These are phyloP conservation scores for Enteromius trimaculatus DNA, from an alignment of 2,797 vertebrate genomes.

Conservation along the genomic window DNA sequence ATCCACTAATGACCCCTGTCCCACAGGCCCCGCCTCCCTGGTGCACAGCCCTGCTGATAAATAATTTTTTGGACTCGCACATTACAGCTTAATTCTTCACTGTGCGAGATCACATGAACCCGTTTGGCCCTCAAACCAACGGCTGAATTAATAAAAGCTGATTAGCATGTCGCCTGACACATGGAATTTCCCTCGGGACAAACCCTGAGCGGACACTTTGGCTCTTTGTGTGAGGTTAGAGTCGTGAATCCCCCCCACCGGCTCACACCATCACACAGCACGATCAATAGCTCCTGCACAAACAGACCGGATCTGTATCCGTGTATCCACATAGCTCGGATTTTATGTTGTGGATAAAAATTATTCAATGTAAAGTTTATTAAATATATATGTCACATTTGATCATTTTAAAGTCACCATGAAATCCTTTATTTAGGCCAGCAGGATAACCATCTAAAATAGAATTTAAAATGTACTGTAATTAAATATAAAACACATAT, in stretches of 20 bases:
- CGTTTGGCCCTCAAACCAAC: conserved; percentile 43
- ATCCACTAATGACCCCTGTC: conserved; percentile 51
- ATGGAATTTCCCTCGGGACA: conserved; percentile 45
- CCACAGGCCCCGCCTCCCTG: not conserved
- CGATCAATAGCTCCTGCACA: conserved; percentile 54
- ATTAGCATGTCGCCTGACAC: conserved; percentile 55
- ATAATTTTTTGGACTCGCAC: conserved; percentile 20
- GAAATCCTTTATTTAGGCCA: not conserved
- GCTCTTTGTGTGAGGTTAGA: conserved; percentile 39
- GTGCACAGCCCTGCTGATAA: conserved; percentile 38
- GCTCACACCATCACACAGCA: conserved; percentile 8
- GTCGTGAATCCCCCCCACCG: conserved; percentile 16
- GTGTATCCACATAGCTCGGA: conserved; percentile 10
- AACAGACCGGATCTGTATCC: conserved; percentile 38
- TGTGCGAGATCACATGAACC: conserved; percentile 31
- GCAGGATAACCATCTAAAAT: not conserved
- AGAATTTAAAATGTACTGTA: not conserved
- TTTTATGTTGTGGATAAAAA: conserved; percentile 22
- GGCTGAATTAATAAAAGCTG: conserved; percentile 59
- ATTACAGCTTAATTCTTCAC: conserved; percentile 27
- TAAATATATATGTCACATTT: no score
- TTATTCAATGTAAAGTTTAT: no score
- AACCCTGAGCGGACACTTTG: conserved; percentile 25
- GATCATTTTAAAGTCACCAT: not conserved
- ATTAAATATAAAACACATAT: not conserved